These are phyloP conservation scores for Turritopsis dohrnii DNA, from an alignment of 30 jellyfish, hydroid and myxozoan genomes.

Conservation along the genomic window DNA sequence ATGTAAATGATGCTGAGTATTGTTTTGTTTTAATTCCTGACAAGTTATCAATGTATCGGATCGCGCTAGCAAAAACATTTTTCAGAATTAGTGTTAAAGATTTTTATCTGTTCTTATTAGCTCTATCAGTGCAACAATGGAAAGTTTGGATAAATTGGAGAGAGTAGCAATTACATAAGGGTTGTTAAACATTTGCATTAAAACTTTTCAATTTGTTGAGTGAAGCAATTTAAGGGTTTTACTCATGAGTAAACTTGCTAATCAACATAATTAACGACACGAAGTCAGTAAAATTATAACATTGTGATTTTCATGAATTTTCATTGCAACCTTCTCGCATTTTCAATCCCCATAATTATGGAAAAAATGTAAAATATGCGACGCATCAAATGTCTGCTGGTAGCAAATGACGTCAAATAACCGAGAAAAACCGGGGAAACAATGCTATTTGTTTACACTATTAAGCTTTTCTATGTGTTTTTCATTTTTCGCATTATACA, in stretches of 20 bases:
- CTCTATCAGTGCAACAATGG: neutral
- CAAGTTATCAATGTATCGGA: neutral
- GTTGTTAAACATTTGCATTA: neutral
- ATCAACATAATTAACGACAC: neutral
- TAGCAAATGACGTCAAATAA: too few relatives aligned
- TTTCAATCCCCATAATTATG: too few relatives aligned
- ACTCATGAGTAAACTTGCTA: neutral
- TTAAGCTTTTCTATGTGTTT: too few relatives aligned
- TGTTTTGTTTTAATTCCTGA: neutral
- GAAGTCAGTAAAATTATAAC: neutral
- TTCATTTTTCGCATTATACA: too few relatives aligned
- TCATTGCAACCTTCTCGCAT: too few relatives aligned
- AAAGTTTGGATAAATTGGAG: neutral
- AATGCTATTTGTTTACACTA: too few relatives aligned
- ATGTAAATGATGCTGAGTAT: neutral
- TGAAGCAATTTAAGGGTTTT: neutral
- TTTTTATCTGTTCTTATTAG: neutral
- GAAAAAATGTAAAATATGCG: too few relatives aligned
- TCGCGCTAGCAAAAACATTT: neutral
- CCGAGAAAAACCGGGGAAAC: too few relatives aligned
- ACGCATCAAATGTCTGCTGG: too few relatives aligned
- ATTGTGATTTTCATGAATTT: too few relatives aligned
- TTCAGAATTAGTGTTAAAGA: neutral
- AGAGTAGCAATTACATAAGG: neutral
- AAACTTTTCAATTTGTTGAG: neutral